Evolutionary conservation across 2,113 vertebrate species (phyloP).

Genomic region (Xiphophorus couchianus): DNA sequence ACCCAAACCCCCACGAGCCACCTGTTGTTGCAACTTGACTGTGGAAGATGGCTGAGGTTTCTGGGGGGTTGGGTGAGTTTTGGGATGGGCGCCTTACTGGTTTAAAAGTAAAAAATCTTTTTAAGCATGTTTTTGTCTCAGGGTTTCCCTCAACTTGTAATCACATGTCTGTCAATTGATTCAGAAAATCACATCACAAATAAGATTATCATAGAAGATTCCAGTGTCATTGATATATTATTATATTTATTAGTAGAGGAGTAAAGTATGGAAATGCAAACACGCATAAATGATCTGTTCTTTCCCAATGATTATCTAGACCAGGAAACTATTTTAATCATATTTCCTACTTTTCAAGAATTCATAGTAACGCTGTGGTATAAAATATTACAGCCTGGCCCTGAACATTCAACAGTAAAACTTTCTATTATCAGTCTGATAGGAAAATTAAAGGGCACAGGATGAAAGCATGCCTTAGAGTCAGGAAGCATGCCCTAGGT

Average conservation of each 20-base stretch:
- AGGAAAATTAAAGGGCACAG: constrained; percentile 33
- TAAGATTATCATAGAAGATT: not conserved
- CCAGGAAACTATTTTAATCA: too few relatives aligned
- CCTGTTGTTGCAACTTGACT: constrained; percentile 81
- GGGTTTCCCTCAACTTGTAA: not conserved
- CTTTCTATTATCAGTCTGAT: constrained; percentile 18
- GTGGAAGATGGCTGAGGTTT: constrained; percentile 42
- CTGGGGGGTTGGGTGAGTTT: constrained; percentile 51
- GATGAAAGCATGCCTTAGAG: constrained; percentile 43
- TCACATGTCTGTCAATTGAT: not conserved
- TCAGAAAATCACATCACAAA: not conserved
- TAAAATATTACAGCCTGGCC: too few relatives aligned
- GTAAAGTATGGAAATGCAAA: not conserved
- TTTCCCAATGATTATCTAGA: too few relatives aligned
- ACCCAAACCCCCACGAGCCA: constrained; percentile 76
- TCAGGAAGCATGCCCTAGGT: constrained; percentile 26
- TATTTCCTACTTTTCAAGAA: too few relatives aligned
- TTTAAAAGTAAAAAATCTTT: constrained; percentile 20
- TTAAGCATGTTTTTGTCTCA: not conserved
- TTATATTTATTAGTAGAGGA: not conserved
- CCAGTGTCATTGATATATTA: not conserved
- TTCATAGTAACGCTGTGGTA: too few relatives aligned
- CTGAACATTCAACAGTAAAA: constrained; percentile 1
- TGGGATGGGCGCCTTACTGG: not conserved
- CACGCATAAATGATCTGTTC: too few relatives aligned